Percentiles rank a stretch among this genome's conserved stretches.
Conservation (phyloP, 2,797 vertebrate genomes). For the Halcyon chelicuti region DNA sequence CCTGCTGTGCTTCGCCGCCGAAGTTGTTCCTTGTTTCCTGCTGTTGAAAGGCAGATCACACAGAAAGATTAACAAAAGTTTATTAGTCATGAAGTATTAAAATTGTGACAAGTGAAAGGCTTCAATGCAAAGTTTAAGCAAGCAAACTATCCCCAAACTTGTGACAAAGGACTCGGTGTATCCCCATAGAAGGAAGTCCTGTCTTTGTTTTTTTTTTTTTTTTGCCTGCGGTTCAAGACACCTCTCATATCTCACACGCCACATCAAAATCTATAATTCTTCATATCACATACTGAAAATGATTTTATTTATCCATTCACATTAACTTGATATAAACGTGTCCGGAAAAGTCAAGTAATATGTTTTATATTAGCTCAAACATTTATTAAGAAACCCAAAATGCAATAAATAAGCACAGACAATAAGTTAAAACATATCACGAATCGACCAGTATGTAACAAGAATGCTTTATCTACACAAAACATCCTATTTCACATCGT, state of each 20-base stretch:
- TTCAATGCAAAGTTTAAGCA: conserved; percentile 61
- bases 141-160: conserved; percentile 59
- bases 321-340: conserved; percentile 90
- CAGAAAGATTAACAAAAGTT: conserved; percentile 70
- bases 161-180: conserved; percentile 44
- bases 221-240: conserved; percentile 43
- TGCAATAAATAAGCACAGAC: conserved; percentile 96
- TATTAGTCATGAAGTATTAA: conserved; percentile 68
- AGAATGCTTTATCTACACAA: conserved; percentile 97
- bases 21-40: neutral
- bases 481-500: conserved; percentile 94
- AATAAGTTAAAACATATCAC: conserved; percentile 93
- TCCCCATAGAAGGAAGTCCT: conserved; percentile 5
- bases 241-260: conserved; percentile 47
- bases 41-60: neutral
- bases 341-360: conserved; percentile 85
- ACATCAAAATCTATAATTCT: conserved; percentile 71
- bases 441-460: conserved; percentile 95
- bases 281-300: conserved; percentile 91
- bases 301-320: conserved; percentile 96
- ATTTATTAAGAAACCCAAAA: conserved; percentile 95
- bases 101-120: conserved; percentile 60
- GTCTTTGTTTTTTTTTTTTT: conserved; percentile 9
- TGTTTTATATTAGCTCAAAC: conserved; percentile 92
- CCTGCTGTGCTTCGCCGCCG: rapidly evolving